Evolutionary conservation across 1,140 invertebrate genomes (phyloP), one percentile per base, ranked within the genome.

Genomic region (Lineus longissimus): DNA sequence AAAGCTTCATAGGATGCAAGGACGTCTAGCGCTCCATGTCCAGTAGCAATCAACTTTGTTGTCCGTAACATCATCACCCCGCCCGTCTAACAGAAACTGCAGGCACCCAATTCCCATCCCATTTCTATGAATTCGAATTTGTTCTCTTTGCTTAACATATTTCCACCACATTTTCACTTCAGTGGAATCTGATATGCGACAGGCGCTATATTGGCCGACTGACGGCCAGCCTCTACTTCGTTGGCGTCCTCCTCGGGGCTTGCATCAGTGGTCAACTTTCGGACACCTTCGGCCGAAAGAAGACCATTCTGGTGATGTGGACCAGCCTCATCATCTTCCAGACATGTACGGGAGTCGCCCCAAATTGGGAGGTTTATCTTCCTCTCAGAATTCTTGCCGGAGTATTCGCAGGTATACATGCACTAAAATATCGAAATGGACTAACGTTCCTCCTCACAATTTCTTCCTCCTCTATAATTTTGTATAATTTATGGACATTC

Each of bases 141-240:
- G 40, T 43, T 43, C 40, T 43, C n/a, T n/a, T n/a, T n/a, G n/a
- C n/a, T n/a, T n/a, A n/a, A n/a, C n/a, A n/a, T n/a, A n/a, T n/a
- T n/a, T n/a, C 62, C n/a, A n/a, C n/a, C n/a, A n/a, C n/a, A n/a
- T 41, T 63, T 29, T 25, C 60, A 17, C 67, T 65, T 22, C 61
- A 74, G 73, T 74, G 73, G 70, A 60, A 64, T 29, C 66, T 76
- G 19, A 33, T 74, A 0, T 74, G 73, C 68, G 61, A 69, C 47
- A 55, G 62, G 19, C 40, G 41, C 2, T 67, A 61, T 23, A 58
- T 74, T 27, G 43, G 65, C 17, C 62, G 66, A 22, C 61, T 63
- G n/a, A 73, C 75, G 15, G 73, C 71, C n/a, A 74, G 73, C 0
- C 54, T 77, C 36, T 70, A 74, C 55, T 75, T 77, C 72, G 60